These are phyloP conservation scores for Parasteatoda lunata DNA, from an alignment of 2,888 invertebrate genomes.

Conservation along the genomic window DNA sequence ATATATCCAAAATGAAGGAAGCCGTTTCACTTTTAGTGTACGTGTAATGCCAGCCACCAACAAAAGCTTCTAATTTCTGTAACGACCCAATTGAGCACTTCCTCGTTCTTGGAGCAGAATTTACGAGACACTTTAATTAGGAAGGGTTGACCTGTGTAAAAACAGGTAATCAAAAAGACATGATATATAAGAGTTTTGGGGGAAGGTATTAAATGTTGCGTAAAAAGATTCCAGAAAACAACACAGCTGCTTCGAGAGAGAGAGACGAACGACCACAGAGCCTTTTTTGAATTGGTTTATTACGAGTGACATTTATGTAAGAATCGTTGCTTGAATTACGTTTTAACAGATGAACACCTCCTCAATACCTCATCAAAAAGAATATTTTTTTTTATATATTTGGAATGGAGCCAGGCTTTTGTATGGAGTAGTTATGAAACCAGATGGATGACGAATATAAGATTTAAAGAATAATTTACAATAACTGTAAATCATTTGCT, in stretches of 20 bases:
- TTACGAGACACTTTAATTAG: conserved; percentile 47
- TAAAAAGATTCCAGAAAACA: not conserved
- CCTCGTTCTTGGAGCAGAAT: conserved; percentile 44
- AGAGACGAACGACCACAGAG: not conserved
- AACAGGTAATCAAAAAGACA: conserved; percentile 56
- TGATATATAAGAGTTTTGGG: conserved; percentile 21
- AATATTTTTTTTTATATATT: not conserved
- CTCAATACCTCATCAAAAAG: not conserved
- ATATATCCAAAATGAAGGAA: too few relatives aligned
- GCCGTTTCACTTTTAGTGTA: too few relatives aligned
- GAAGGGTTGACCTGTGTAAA: conserved; percentile 27
- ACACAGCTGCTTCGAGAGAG: not conserved
- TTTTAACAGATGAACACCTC: conserved; percentile 1
- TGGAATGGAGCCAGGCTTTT: too few relatives aligned
- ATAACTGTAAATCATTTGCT: too few relatives aligned
- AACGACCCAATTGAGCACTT: conserved; percentile 1
- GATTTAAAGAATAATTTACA: too few relatives aligned
- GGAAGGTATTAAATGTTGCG: not conserved
- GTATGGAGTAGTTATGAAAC: too few relatives aligned
- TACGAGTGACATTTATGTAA: not conserved
- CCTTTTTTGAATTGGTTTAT: not conserved
- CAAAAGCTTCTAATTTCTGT: too few relatives aligned
- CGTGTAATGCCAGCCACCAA: too few relatives aligned
- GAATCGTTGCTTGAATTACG: not conserved
- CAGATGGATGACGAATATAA: too few relatives aligned